Evolutionary conservation across 2,888 invertebrate genomes (phyloP).

Genomic region (Drosophila flavopinicola): DNA sequence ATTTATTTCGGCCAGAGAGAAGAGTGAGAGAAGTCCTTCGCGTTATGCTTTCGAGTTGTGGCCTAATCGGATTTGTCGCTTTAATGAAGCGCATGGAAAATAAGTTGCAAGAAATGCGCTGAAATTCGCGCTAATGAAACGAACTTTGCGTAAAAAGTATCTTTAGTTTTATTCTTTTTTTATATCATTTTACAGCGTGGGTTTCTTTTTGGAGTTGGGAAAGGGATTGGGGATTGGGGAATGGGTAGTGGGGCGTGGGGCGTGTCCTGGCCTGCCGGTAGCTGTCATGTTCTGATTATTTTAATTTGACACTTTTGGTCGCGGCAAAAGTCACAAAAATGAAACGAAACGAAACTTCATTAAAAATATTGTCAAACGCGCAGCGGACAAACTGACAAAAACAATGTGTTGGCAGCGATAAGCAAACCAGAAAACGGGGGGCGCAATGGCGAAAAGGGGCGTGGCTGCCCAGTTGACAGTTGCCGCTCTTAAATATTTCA

Average conservation of each 20-base stretch:
- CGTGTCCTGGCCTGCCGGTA: slow-evolving; percentile 68
- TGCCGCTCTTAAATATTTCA: slow-evolving; percentile 55
- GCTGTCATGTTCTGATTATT: slow-evolving; percentile 80
- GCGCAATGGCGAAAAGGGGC: slow-evolving; percentile 12
- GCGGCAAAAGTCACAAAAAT: slow-evolving; percentile 37
- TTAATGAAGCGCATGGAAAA: slow-evolving; percentile 75
- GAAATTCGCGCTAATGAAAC: slow-evolving; percentile 75
- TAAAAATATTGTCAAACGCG: slow-evolving; percentile 75
- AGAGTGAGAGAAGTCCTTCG: neutral
- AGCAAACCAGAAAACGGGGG: slow-evolving; percentile 1
- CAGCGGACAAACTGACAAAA: slow-evolving; percentile 47
- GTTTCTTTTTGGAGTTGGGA: slow-evolving; percentile 15
- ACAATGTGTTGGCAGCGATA: slow-evolving; percentile 65
- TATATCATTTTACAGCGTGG: slow-evolving; percentile 35
- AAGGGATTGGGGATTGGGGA: neutral
- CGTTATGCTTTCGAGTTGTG: slow-evolving; percentile 3
- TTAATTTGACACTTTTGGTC: slow-evolving; percentile 78
- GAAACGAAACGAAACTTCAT: slow-evolving; percentile 64
- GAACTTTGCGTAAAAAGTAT: slow-evolving; percentile 45
- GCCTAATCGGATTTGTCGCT: slow-evolving; percentile 79
- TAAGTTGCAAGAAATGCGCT: slow-evolving; percentile 72
- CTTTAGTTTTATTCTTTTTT: slow-evolving; percentile 13
- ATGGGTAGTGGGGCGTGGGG: slow-evolving; percentile 1
- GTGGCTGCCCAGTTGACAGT: slow-evolving; percentile 48
- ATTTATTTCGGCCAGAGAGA: slow-evolving; percentile 61